These are phyloP conservation scores for Mayetiola destructor DNA, from an alignment of 2,888 invertebrate species.

Conservation along the genomic window DNA sequence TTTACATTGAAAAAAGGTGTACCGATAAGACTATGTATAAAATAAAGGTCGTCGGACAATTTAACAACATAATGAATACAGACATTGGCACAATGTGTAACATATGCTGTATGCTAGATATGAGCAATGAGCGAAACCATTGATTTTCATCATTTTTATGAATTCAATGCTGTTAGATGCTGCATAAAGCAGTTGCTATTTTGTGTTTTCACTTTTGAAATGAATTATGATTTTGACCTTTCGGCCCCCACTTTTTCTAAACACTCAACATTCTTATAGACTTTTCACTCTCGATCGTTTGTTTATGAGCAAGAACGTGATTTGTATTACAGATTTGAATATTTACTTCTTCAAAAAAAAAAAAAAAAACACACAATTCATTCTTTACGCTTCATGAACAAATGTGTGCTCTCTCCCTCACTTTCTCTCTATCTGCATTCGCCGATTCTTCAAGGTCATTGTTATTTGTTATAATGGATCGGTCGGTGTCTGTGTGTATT, in stretches of 20 bases:
- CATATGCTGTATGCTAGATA: not conserved
- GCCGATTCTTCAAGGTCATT: no score
- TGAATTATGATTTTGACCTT: conserved; percentile 12
- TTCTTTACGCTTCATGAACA: no score
- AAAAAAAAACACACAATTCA: no score
- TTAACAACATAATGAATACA: conserved; percentile 1
- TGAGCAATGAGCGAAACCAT: not conserved
- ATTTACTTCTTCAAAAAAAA: no score
- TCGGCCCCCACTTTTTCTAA: conserved; percentile 8
- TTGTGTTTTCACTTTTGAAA: not conserved
- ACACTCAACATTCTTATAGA: conserved; percentile 5
- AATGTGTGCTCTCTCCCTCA: no score
- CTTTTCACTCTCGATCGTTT: not conserved
- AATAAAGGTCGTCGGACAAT: conserved; percentile 10
- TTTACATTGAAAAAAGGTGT: not conserved
- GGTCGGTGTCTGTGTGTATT: no score
- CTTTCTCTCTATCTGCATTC: no score
- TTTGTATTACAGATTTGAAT: conserved; percentile 12
- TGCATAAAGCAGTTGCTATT: no score
- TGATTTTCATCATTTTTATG: no score
- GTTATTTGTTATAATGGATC: no score
- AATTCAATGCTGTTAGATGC: no score
- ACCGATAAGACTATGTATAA: not conserved
- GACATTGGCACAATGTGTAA: not conserved
- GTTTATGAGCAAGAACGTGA: conserved; percentile 8